phyloP scores from a whole-genome alignment of 2,797 vertebrate genomes.

The Dipus sagitta region DNA sequence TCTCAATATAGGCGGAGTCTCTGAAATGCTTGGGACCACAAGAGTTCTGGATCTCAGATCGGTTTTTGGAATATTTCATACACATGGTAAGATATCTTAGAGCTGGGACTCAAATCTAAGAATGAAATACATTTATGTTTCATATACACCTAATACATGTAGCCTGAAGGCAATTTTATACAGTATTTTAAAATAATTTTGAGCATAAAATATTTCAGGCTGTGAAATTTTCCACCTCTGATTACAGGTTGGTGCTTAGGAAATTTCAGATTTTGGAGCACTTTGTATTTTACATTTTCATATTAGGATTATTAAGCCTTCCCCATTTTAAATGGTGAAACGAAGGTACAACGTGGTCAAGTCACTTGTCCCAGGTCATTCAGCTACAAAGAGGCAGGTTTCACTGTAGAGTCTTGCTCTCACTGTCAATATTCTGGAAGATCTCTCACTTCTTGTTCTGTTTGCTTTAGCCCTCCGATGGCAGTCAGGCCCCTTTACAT shows the following conservation, averaged over 20 bases:
- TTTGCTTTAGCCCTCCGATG: too few species aligned
- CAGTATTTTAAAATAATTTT: neutral
- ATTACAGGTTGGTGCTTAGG: neutral
- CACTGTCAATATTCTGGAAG: fast-evolving
- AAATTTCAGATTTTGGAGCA: neutral
- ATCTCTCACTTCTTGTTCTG: neutral
- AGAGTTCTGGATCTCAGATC: neutral
- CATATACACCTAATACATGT: neutral
- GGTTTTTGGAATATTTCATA: neutral
- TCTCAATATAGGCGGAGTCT: neutral
- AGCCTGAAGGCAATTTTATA: neutral
- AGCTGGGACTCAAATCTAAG: neutral
- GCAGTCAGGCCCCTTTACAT: neutral
- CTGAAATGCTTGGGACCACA: neutral
- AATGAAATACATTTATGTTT: conserved; percentile 28
- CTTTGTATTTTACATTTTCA: neutral
- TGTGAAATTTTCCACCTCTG: neutral
- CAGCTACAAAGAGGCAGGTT: neutral
- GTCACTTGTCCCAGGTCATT: neutral
- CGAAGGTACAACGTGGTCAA: neutral
- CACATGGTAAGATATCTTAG: neutral
- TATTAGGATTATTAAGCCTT: neutral
- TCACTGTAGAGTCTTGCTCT: neutral
- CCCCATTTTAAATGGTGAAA: neutral
- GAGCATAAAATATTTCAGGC: neutral